Conservation (phyloP, 2,888 invertebrate species). For the Galerucella pusilla region DNA sequence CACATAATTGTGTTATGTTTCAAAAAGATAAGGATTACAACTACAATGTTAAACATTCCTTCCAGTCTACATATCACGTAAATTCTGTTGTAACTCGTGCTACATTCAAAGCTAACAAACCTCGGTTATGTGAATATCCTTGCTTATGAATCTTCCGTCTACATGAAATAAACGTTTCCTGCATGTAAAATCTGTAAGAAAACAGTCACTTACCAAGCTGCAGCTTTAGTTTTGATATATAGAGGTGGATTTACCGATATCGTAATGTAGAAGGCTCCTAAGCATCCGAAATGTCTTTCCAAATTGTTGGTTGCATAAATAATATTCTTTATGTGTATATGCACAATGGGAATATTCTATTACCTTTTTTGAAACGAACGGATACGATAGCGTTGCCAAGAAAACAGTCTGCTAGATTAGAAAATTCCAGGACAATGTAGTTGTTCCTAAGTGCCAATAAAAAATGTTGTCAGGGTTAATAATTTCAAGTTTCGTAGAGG, state of each 20-base stretch:
- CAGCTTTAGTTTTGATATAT: conserved; percentile 40
- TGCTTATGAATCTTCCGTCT: conserved; percentile 22
- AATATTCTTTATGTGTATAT: conserved; percentile 11
- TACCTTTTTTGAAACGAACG: not conserved
- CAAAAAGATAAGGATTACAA: conserved; percentile 13
- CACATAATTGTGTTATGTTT: conserved; percentile 51
- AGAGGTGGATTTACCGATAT: conserved; percentile 31
- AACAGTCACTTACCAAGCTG: conserved; percentile 15
- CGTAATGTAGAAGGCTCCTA: conserved; percentile 20
- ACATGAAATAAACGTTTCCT: conserved; percentile 22
- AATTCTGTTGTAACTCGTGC: not conserved
- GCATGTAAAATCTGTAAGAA: conserved; percentile 24
- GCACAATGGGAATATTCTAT: not conserved
- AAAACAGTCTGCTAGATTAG: not conserved
- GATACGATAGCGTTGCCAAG: not conserved
- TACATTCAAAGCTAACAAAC: not conserved
- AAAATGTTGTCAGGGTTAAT: too few relatives aligned
- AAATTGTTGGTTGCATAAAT: conserved; percentile 27
- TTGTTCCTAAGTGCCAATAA: not conserved
- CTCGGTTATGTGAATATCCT: conserved; percentile 14
- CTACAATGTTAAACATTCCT: conserved; percentile 1
- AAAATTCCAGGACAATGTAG: not conserved
- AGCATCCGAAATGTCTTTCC: conserved; percentile 23
- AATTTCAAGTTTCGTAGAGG: too few relatives aligned
- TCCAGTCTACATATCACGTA: not conserved